Evolutionary conservation across 1,140 invertebrate genomes (phyloP).

Genomic region (Harlomillsia oculata): DNA sequence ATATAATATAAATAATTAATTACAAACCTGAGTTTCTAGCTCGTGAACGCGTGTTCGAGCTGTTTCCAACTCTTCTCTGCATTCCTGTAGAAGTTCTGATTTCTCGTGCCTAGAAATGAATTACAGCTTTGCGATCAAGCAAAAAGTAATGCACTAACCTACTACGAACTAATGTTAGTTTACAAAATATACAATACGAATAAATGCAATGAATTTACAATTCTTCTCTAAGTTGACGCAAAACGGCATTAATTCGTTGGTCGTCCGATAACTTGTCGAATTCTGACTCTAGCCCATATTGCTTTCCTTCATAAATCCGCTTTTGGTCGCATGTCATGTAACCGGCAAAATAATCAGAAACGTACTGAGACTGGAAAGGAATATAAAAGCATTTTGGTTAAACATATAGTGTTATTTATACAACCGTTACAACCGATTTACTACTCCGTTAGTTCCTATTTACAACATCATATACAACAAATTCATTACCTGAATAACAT

Average conservation of each 20-base stretch:
- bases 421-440: too few relatives aligned
- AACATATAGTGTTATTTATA: too few relatives aligned
- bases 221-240: constrained; percentile 30
- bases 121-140: neutral
- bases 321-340: constrained; percentile 30
- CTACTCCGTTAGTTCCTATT: too few relatives aligned
- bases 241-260: constrained; percentile 8
- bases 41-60: constrained; percentile 22
- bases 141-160: constrained; percentile 3
- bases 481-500: constrained; percentile 18
- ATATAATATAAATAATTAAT: neutral
- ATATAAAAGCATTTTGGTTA: too few relatives aligned
- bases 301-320: constrained; percentile 23
- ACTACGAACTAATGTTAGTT: neutral
- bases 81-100: constrained; percentile 33
- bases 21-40: constrained; percentile 5
- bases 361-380: constrained; percentile 14
- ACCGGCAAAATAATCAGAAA: constrained; percentile 29
- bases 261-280: constrained; percentile 26
- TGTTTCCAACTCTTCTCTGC: constrained; percentile 33
- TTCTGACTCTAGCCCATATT: constrained; percentile 21
- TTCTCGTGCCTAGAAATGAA: constrained; percentile 25
- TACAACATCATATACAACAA: too few relatives aligned
- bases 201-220: constrained; percentile 17
- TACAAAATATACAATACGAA: neutral